Evolutionary conservation across 2,113 vertebrate species (phyloP).

Genomic region (Notothenia rossii): DNA sequence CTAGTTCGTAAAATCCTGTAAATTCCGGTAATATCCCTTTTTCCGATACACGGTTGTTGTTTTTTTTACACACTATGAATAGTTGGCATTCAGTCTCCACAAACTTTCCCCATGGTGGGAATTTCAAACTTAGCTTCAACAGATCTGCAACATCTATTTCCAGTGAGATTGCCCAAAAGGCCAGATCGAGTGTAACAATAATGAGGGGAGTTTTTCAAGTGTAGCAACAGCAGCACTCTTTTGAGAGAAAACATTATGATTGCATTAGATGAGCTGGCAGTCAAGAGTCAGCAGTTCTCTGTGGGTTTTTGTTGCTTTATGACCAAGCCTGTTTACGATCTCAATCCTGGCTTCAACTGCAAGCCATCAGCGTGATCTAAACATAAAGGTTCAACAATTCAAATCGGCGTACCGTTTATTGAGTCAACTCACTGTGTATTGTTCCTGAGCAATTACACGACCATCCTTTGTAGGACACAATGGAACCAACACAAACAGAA

Average conservation of each 20-base stretch:
- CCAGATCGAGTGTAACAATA: constrained; percentile 31
- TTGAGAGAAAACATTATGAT: constrained; percentile 45
- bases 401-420: constrained; percentile 20
- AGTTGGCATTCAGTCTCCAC: background rate
- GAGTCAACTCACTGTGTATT: constrained; percentile 58
- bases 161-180: constrained; percentile 32
- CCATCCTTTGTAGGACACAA: constrained; percentile 54
- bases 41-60: background rate
- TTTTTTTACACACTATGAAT: background rate
- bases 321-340: constrained; percentile 21
- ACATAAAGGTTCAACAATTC: constrained; percentile 28
- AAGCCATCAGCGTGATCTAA: constrained; percentile 21
- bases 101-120: constrained; percentile 8
- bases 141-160: constrained; percentile 28
- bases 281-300: constrained; percentile 37
- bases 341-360: background rate
- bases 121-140: constrained; percentile 20
- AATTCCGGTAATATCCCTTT: background rate
- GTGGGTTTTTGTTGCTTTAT: constrained; percentile 32
- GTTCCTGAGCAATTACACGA: constrained; percentile 54
- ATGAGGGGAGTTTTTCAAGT: constrained; percentile 45
- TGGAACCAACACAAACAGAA: constrained; percentile 69
- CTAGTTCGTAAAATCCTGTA: background rate
- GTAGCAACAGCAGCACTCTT: constrained; percentile 42
- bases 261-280: constrained; percentile 54